A percentile compares a stretch with the other conserved stretches of the same genome.
phyloP scores from a whole-genome alignment of 2,888 invertebrate genomes.

The Drosophila melanosoma region DNA sequence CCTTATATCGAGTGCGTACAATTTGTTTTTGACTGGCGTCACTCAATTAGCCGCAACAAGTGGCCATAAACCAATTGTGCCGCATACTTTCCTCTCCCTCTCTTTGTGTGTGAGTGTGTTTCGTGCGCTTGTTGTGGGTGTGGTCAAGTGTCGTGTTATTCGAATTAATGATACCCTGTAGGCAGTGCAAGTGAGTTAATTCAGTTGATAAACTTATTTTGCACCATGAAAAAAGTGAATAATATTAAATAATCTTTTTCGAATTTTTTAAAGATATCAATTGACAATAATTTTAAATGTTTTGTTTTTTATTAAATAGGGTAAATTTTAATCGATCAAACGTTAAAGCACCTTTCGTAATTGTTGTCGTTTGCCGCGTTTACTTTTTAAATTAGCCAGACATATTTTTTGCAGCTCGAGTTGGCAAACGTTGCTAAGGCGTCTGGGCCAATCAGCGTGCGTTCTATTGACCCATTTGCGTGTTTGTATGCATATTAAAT shows the following conservation, averaged over 20 bases:
- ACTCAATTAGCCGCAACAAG: slow-evolving; percentile 78
- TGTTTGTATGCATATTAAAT: slow-evolving; percentile 44
- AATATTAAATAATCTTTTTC: not conserved
- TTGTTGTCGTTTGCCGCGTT: slow-evolving; percentile 34
- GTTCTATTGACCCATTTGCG: slow-evolving; percentile 75
- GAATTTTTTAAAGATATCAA: not conserved
- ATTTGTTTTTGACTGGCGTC: slow-evolving; percentile 58
- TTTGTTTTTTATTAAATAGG: not conserved
- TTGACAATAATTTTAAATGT: not conserved
- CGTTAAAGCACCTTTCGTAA: no score
- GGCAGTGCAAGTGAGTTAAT: not conserved
- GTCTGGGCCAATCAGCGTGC: slow-evolving; percentile 35
- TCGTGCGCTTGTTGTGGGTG: slow-evolving; percentile 49
- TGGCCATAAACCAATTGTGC: slow-evolving; percentile 63
- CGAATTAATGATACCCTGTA: slow-evolving; percentile 28
- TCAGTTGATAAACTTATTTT: not conserved
- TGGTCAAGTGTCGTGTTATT: slow-evolving; percentile 26
- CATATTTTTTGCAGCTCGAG: slow-evolving; percentile 48
- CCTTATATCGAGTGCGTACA: slow-evolving; percentile 50
- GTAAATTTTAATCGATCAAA: slow-evolving; percentile 12
- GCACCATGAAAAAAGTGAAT: not conserved
- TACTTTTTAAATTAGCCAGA: slow-evolving; percentile 72
- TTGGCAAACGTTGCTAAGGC: slow-evolving; percentile 25
- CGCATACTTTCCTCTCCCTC: slow-evolving; percentile 60
- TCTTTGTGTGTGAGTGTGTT: slow-evolving; percentile 3